Base-by-base conservation (phyloP, 2,888 invertebrate genomes). In the Eristalis pertinax region DNA sequence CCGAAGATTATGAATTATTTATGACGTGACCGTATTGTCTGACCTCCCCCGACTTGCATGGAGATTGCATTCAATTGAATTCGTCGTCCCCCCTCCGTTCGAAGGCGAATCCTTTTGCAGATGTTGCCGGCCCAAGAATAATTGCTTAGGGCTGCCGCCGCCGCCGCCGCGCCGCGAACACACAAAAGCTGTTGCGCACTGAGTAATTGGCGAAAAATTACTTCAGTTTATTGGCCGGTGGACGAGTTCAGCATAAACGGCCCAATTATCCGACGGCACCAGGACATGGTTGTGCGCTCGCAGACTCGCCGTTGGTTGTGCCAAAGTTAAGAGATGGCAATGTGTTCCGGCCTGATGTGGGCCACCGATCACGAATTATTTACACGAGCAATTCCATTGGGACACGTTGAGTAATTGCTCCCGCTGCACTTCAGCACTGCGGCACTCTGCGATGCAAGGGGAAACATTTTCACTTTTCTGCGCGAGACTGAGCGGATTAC, bases 191-290 rank as follows among this genome's bases (percentile, higher is more conserved):
- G 84, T 70, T 77, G 62, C 41, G 75, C 76, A 68, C 75, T 84
- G 87, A 87, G 87, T 87, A 87, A 87, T 87, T 87, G 87, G 79
- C 80, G 84, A 84, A 87, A 84, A 87, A 87, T 87, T 87, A 80
- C 73, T 76, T 68, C 73, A 62, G 63, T 69, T 83, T 83, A 83
- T 83, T 87, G 64, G 8, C n/a, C 50, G 50, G 72, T 41, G 64
- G 79, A 73, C 76, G 67, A 68, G 58, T 60, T 76, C 64, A 70
- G 70, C 58, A 73, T 80, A 80, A 87, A 84, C 76, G 75, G 87
- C 26, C 67, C 87, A 87, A 87, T 87, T 83, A 82, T 82, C 68
- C 62, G 65, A 65, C 56, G 67, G 43, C 32, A 70, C 69, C 63
- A 35, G 75, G 64, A 75, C 74, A 69, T 68, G 26, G 56, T 74